Evolutionary conservation across 2,797 vertebrate genomes (phyloP).

Genomic region (Smutsia temminckii): DNA sequence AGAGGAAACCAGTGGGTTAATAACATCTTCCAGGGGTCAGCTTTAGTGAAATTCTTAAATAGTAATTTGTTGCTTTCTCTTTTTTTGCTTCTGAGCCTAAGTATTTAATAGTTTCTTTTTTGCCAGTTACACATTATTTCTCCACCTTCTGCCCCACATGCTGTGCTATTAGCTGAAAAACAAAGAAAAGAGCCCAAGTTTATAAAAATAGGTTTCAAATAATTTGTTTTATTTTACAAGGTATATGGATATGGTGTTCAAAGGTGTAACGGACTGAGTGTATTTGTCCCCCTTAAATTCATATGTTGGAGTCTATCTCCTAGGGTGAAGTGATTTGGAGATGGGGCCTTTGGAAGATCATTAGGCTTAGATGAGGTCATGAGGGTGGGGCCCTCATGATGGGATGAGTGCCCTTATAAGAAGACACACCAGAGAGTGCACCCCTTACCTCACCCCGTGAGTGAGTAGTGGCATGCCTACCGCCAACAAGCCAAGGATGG

Average conservation of each 20-base stretch:
- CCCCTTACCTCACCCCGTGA: not conserved
- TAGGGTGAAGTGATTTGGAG: not conserved
- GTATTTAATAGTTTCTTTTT: not conserved
- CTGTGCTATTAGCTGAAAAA: not conserved
- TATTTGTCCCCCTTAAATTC: not conserved
- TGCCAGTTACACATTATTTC: not conserved
- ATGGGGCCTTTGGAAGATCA: not conserved
- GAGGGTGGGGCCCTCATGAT: not conserved
- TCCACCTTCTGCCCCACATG: not conserved
- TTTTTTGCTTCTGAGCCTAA: not conserved
- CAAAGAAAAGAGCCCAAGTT: not conserved
- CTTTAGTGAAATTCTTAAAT: not conserved
- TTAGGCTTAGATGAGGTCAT: not conserved
- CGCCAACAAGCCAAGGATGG: not conserved
- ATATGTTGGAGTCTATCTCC: not conserved
- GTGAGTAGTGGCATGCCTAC: not conserved
- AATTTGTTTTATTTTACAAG: conserved; percentile 16
- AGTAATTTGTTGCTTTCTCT: not conserved
- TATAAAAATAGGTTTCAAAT: not conserved
- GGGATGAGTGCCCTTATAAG: not conserved
- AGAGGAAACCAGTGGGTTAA: not conserved
- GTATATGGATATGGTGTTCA: not conserved
- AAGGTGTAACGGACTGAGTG: not conserved
- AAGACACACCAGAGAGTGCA: not conserved
- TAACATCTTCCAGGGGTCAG: not conserved